Evolutionary conservation across 2,888 invertebrate genomes (phyloP), one percentile per base, ranked within the genome.

Genomic region (Nomada lathburiana): DNA sequence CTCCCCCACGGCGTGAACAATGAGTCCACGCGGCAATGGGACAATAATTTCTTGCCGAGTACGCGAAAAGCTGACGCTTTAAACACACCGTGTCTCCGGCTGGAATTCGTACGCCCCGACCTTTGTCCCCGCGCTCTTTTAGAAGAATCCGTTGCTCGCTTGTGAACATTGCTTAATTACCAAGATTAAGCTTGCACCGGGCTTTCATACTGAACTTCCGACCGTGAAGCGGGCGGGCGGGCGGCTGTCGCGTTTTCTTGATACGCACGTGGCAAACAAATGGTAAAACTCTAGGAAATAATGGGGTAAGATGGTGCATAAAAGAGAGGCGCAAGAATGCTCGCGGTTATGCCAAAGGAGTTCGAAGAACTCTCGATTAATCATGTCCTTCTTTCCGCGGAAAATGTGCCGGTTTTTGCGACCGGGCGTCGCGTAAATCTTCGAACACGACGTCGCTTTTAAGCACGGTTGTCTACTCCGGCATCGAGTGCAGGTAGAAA

Each of bases 371-470:
- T 44, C 57, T 59, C 77, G 78, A 79, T 79, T 79, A 77, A 79
- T 85, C 78, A 79, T 79, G 69, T 13, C 20, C 44, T 64, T 78
- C 65, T 82, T 50, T 55, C 64, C 55, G 2, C 44, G 44, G 69
- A 59, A 63, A 72, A 36, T 70, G 73, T 44, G 67, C 67, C 67
- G 50, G 65, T 83, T 85, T 64, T 76, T 86, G 79, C 79, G 10
- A 64, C 26, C 52, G 36, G 50, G 67, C 73, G 79, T 62, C 86
- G 68, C 79, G 84, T 86, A 85, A 85, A 85, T 85, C 85, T 85
- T 78, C 74, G 75, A 86, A 79, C 69, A 76, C 64, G 50, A 79
- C 83, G 76, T 63, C 67, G 69, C 76, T 60, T 79, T 86, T 79
- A 78, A 83, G 73, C 86, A 23, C 23, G 59, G 68, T 26, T 53